Evolutionary conservation across 1,140 invertebrate genomes (phyloP).

Genomic region (Drosophila equinoxialis): DNA sequence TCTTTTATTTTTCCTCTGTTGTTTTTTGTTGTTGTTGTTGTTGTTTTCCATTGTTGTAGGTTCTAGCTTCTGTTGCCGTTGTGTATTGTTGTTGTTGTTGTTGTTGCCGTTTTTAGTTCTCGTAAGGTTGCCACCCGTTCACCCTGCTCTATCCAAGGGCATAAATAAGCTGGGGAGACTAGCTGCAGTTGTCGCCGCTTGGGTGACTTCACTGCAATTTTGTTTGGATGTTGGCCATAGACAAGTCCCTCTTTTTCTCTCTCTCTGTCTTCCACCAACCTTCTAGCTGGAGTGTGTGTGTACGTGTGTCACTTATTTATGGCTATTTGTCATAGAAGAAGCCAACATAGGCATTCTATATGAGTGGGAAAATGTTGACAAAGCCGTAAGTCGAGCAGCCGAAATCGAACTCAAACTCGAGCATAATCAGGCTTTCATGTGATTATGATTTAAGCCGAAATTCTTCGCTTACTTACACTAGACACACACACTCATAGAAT

Average conservation of each 20-base stretch:
- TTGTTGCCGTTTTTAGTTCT: constrained; percentile 14
- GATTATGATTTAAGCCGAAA: constrained; percentile 23
- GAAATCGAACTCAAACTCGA: constrained; percentile 18
- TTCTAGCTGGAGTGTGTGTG: background rate
- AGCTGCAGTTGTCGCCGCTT: constrained; percentile 73
- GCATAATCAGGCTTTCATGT: constrained; percentile 11
- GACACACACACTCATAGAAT: background rate
- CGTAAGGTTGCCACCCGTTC: no score
- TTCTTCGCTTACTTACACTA: constrained; percentile 5
- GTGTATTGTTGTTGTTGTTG: constrained; percentile 33
- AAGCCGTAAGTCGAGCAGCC: constrained; percentile 8
- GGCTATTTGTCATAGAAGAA: constrained; percentile 67
- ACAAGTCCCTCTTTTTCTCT: constrained; percentile 21
- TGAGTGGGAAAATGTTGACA: constrained; percentile 11
- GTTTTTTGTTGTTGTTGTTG: constrained; percentile 12
- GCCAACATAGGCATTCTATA: constrained; percentile 37
- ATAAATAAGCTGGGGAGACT: constrained; percentile 66
- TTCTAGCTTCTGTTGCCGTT: constrained; percentile 19
- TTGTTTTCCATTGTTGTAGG: background rate
- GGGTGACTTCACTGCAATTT: constrained; percentile 50
- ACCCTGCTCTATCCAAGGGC: constrained; percentile 39
- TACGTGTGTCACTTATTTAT: constrained; percentile 61
- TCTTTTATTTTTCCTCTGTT: background rate
- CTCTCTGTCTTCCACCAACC: no score
- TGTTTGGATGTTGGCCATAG: constrained; percentile 58